Conservation (phyloP, 2,113 vertebrate species). For the Gadus macrocephalus region DNA sequence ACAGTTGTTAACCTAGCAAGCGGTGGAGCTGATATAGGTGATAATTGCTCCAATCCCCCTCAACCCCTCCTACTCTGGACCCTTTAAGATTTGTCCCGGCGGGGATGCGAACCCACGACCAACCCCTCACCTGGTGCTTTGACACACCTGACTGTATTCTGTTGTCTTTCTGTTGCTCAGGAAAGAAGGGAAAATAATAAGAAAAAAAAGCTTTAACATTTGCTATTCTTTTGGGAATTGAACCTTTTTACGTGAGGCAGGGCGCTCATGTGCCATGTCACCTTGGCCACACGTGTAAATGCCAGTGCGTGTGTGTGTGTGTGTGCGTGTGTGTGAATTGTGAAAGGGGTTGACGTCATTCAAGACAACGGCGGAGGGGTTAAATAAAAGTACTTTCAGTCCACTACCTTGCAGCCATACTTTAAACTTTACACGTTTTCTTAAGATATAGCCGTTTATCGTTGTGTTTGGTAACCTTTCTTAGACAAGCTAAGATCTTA, state of each 20-base stretch:
- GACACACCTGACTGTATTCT: conserved; percentile 48
- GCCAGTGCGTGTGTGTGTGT: conserved; percentile 10
- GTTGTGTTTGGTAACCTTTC: no score
- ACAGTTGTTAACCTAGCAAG: no score
- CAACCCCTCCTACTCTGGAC: neutral
- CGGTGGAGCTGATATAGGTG: no score
- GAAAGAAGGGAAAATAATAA: neutral
- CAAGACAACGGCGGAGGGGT: neutral
- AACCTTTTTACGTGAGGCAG: conserved; percentile 10
- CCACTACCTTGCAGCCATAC: no score
- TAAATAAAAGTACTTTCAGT: no score
- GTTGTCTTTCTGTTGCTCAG: conserved; percentile 17
- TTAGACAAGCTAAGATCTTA: no score
- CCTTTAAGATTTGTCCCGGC: conserved; percentile 45
- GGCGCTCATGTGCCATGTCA: conserved; percentile 51
- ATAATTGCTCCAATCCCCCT: neutral
- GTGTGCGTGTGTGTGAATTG: conserved; percentile 7
- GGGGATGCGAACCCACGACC: conserved; percentile 12
- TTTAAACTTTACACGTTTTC: no score
- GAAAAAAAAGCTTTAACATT: conserved; percentile 39
- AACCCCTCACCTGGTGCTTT: conserved; percentile 45
- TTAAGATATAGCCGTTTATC: no score
- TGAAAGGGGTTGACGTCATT: conserved; percentile 19
- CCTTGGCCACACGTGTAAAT: conserved; percentile 42
- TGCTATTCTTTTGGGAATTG: conserved; percentile 24